These are phyloP conservation scores for Tanaodytes sp. DNA, from an alignment of 2,888 invertebrate genomes.

Conservation along the genomic window DNA sequence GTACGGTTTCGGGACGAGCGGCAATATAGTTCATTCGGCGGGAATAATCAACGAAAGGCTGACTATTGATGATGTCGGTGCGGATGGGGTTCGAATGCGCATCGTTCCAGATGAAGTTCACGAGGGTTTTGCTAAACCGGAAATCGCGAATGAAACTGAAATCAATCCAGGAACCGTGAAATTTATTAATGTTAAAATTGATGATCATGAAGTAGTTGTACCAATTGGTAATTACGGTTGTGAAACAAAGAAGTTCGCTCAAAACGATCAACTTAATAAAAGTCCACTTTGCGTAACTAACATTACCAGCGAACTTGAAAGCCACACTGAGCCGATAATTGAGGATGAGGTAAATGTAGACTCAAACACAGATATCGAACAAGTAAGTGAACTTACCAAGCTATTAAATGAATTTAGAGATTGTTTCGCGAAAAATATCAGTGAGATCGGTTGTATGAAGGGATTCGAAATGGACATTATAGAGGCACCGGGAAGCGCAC, in stretches of 20 bases:
- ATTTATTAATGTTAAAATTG: neutral
- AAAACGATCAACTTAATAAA: neutral
- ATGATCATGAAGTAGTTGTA: neutral
- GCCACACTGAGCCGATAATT: neutral
- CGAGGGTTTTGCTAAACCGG: neutral
- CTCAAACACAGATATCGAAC: neutral
- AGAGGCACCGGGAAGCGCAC: conserved; percentile 5
- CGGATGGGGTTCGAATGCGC: conserved; percentile 29
- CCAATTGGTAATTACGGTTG: neutral
- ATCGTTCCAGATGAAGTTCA: conserved; percentile 22
- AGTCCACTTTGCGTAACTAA: neutral
- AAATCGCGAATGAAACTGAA: neutral
- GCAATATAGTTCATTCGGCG: conserved; percentile 30
- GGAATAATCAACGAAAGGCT: conserved; percentile 33
- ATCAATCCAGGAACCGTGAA: neutral
- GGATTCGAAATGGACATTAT: conserved; percentile 15
- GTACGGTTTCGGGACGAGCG: neutral
- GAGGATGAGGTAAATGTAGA: neutral
- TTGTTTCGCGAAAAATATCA: conserved; percentile 33
- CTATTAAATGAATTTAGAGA: conserved; percentile 22
- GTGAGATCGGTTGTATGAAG: conserved; percentile 24
- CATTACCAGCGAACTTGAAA: neutral
- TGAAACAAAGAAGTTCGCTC: neutral
- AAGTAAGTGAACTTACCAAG: neutral
- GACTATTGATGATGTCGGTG: conserved; percentile 42